phyloP scores from a whole-genome alignment of 1,140 invertebrate species.

The Plectus sambesii region DNA sequence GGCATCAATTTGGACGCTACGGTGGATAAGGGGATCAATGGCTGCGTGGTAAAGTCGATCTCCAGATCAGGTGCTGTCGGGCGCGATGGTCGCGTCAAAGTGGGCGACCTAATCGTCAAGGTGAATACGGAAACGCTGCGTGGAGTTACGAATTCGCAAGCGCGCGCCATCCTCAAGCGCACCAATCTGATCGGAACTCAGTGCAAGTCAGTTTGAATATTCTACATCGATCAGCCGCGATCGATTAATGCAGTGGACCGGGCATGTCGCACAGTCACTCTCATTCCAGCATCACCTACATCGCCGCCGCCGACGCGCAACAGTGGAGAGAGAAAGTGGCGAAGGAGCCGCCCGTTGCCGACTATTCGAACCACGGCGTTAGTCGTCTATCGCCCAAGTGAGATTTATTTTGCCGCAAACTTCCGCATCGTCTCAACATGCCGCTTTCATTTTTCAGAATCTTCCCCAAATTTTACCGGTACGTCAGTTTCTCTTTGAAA shows the following conservation, averaged over 20 bases:
- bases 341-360: too few species aligned
- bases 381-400: conserved; percentile 50
- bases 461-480: conserved; percentile 51
- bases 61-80: conserved; percentile 52
- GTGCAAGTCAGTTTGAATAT: conserved; percentile 51
- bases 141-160: conserved; percentile 56
- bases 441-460: conserved; percentile 44
- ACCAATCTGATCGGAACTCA: conserved; percentile 54
- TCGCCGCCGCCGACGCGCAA: conserved; percentile 51
- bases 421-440: conserved; percentile 6
- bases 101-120: conserved; percentile 49
- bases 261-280: conserved; percentile 6
- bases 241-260: background rate
- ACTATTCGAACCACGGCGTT: conserved; percentile 31
- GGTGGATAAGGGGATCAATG: conserved; percentile 57
- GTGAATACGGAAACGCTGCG: conserved; percentile 59
- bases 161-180: conserved; percentile 55
- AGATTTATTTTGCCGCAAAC: conserved; percentile 20
- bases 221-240: too few species aligned
- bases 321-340: conserved; percentile 44
- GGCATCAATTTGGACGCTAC: conserved; percentile 44
- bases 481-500: conserved; percentile 36
- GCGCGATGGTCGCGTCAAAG: conserved; percentile 53
- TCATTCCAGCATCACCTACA: conserved; percentile 52
- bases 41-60: conserved; percentile 55